Conservation (phyloP, 53 echinoderm and acorn worm species). For the Actinopyga echinites region DNA sequence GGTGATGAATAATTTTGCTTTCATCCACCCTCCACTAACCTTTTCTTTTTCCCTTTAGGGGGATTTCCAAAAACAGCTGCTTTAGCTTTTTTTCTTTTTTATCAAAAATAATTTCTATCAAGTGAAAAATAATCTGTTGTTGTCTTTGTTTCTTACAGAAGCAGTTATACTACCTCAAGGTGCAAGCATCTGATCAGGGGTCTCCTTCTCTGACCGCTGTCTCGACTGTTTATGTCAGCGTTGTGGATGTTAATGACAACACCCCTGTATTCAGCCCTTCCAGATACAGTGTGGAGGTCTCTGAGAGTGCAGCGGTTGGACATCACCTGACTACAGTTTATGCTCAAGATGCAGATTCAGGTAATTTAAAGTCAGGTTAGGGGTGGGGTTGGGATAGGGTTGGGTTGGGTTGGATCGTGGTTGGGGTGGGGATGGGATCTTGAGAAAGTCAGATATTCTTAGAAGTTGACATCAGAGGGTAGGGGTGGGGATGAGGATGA, state of each 20-base stretch:
- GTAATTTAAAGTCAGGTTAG: conserved; percentile 28
- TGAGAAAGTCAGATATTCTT: not conserved
- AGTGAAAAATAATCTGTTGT: not conserved
- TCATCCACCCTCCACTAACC: too few relatives aligned
- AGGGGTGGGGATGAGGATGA: too few relatives aligned
- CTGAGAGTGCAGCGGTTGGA: conserved; percentile 75
- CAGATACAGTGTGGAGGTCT: conserved; percentile 71
- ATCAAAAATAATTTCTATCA: not conserved
- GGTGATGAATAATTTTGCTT: too few relatives aligned
- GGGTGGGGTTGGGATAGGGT: not conserved
- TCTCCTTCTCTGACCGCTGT: conserved; percentile 57
- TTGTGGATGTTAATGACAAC: conserved; percentile 86
- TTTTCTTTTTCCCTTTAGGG: too few relatives aligned
- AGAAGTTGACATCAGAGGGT: not conserved
- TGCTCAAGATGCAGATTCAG: conserved; percentile 82
- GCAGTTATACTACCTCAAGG: conserved; percentile 76
- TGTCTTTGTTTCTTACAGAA: conserved; percentile 52
- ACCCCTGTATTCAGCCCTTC: conserved; percentile 63
- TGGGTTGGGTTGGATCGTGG: not conserved
- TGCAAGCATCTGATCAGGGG: conserved; percentile 73
- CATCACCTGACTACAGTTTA: conserved; percentile 60
- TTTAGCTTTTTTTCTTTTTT: not conserved
- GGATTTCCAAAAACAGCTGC: too few relatives aligned
- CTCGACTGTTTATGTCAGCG: conserved; percentile 76
- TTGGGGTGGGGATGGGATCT: not conserved